Conservation (phyloP, 2,888 invertebrate genomes). For the Auanema freiburgensis region DNA sequence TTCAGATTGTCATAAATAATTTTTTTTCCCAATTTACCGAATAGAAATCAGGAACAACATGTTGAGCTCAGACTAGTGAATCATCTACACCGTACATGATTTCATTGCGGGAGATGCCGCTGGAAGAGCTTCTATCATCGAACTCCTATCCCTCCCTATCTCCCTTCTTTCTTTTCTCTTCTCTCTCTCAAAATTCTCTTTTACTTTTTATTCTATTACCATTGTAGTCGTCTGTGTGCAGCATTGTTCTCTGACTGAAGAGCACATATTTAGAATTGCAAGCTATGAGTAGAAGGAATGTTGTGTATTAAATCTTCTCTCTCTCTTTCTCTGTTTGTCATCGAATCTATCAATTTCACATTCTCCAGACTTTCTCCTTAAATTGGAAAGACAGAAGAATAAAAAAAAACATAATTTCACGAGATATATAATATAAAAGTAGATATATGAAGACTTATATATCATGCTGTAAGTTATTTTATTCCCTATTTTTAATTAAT, state of each 20-base stretch:
- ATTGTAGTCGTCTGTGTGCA: not conserved
- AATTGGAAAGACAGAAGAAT: slow-evolving; percentile 4
- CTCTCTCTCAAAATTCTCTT: not conserved
- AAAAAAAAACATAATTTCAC: not conserved
- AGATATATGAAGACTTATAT: no score
- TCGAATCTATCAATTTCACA: slow-evolving; percentile 13
- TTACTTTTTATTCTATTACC: not conserved
- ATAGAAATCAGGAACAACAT: no score
- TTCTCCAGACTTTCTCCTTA: not conserved
- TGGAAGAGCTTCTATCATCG: no score
- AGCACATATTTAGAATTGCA: slow-evolving; percentile 3
- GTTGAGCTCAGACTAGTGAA: no score
- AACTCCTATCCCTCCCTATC: slow-evolving; percentile 21
- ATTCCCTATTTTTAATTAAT: no score
- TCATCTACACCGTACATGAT: no score
- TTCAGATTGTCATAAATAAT: no score
- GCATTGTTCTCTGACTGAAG: not conserved
- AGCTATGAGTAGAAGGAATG: no score
- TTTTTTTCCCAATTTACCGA: no score
- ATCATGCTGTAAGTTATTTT: no score
- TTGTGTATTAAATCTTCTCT: not conserved
- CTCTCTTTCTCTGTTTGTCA: slow-evolving; percentile 8
- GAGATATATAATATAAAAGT: no score
- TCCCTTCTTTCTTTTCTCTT: not conserved
- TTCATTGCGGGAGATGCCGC: no score